These are phyloP conservation scores for Florisuga fusca DNA, from an alignment of 2,797 vertebrate species.

Conservation along the genomic window DNA sequence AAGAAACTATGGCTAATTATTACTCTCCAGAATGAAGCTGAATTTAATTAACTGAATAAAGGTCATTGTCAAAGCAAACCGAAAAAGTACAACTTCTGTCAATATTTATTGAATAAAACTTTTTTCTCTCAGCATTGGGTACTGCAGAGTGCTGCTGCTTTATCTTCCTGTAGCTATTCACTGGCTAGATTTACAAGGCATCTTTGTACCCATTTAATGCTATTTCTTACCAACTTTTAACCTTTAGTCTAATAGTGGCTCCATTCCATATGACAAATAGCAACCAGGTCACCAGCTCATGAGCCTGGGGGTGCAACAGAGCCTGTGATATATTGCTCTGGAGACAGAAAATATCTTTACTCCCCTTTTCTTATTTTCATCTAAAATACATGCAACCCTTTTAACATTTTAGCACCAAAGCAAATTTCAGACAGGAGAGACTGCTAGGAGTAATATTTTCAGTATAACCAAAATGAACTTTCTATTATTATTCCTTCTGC, in stretches of 20 bases:
- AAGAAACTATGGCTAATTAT: background rate
- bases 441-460: background rate
- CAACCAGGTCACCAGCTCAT: background rate
- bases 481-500: background rate
- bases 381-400: background rate
- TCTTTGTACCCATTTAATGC: background rate
- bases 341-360: background rate
- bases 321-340: background rate
- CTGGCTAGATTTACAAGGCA: background rate
- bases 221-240: fast-evolving
- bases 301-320: fast-evolving
- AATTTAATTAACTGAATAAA: constrained; percentile 59
- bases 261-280: fast-evolving
- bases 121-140: background rate
- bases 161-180: background rate
- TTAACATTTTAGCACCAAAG: background rate
- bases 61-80: constrained; percentile 19
- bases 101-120: constrained; percentile 46
- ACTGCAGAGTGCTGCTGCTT: background rate
- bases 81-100: constrained; percentile 23
- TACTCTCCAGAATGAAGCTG: background rate
- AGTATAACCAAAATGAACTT: background rate
- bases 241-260: background rate
- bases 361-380: background rate
- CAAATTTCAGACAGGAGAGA: background rate